Evolutionary conservation across 2,113 vertebrate genomes (phyloP).

Genomic region (Typhlomys cinereus): DNA sequence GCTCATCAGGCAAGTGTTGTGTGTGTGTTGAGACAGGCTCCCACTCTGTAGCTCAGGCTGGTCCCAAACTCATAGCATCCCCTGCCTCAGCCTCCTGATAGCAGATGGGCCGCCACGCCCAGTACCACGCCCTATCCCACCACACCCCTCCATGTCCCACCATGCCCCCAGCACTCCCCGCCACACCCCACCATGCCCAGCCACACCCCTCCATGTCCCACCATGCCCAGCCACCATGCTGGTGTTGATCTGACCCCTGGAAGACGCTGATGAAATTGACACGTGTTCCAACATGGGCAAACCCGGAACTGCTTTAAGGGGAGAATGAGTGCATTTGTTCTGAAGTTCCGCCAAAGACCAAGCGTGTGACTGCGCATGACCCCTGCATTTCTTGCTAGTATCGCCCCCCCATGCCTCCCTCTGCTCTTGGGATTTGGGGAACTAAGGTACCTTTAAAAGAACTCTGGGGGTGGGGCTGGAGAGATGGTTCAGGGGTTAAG

Average conservation of each 20-base stretch:
- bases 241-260: not conserved
- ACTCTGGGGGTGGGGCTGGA: not conserved
- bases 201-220: too few relatives aligned
- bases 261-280: not conserved
- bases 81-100: not conserved
- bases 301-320: not conserved
- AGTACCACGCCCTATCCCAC: too few relatives aligned
- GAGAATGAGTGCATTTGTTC: not conserved
- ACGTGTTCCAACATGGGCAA: not conserved
- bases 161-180: too few relatives aligned
- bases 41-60: not conserved
- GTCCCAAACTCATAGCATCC: not conserved
- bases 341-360: not conserved
- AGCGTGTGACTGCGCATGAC: too few relatives aligned
- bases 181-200: too few relatives aligned
- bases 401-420: too few relatives aligned
- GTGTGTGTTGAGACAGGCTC: too few relatives aligned
- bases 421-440: not conserved
- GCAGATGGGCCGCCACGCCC: too few relatives aligned
- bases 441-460: constrained; percentile 46
- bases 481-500: too few relatives aligned
- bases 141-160: too few relatives aligned
- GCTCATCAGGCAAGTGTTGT: too few relatives aligned
- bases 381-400: too few relatives aligned
- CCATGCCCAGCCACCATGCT: not conserved